Evolutionary conservation across 2,888 invertebrate species (phyloP).

Genomic region (Eupelmus urozonus): DNA sequence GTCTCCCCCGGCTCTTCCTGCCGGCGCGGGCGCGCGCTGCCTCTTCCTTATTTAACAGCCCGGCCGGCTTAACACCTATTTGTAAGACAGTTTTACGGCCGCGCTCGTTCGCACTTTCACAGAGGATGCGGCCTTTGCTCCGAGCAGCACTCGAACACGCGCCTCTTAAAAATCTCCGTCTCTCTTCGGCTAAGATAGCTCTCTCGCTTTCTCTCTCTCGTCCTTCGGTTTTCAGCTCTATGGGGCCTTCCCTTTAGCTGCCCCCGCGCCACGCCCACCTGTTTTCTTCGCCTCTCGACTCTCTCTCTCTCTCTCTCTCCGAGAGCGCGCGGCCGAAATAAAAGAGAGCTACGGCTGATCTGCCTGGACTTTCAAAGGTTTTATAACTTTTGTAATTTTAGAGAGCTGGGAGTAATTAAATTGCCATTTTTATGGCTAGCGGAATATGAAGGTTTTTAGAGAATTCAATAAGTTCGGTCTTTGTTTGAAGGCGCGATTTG

Average conservation of each 20-base stretch:
- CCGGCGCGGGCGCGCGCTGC: neutral
- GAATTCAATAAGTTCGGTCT: conserved; percentile 9
- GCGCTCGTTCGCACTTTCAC: conserved; percentile 38
- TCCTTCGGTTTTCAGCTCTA: conserved; percentile 13
- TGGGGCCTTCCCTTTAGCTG: neutral
- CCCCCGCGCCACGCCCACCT: conserved; percentile 47
- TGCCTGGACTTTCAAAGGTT: too few species aligned
- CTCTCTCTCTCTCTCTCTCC: too few species aligned
- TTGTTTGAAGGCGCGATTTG: neutral
- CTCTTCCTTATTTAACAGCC: conserved; percentile 49
- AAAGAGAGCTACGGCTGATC: conserved; percentile 20
- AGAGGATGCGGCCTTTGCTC: conserved; percentile 29
- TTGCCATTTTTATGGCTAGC: conserved; percentile 46
- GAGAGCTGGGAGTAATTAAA: conserved; percentile 36
- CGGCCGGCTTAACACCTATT: conserved; percentile 62
- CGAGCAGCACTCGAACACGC: conserved; percentile 33
- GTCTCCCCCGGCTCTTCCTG: neutral
- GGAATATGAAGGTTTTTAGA: neutral
- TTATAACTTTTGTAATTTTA: conserved; percentile 38
- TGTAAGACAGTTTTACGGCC: conserved; percentile 61
- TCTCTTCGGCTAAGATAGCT: conserved; percentile 21
- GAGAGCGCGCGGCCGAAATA: conserved; percentile 18
- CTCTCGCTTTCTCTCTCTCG: conserved; percentile 18
- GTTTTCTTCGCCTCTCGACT: conserved; percentile 37
- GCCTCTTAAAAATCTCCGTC: conserved; percentile 37